These are phyloP conservation scores for Oxyura jamaicensis DNA, from an alignment of 2,113 vertebrate genomes.

Conservation along the genomic window DNA sequence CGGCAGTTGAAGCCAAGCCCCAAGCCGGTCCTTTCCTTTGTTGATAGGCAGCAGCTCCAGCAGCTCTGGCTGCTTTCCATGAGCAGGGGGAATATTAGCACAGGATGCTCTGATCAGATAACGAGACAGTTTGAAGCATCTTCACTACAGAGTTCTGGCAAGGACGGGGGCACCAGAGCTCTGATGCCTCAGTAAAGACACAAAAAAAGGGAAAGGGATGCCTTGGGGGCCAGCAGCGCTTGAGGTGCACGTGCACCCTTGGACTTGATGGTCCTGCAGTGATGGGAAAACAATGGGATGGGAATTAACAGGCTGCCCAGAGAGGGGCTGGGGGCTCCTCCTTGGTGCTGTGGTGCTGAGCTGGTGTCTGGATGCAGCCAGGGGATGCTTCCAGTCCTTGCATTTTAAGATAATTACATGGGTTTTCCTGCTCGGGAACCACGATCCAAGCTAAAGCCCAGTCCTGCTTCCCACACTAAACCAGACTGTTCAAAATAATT, in stretches of 20 bases:
- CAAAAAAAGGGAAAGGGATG: neutral
- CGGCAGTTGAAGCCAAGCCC: neutral
- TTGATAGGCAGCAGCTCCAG: neutral
- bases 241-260: neutral
- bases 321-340: neutral
- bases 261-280: neutral
- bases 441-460: neutral
- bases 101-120: neutral
- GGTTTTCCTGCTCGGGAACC: neutral
- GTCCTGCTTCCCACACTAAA: neutral
- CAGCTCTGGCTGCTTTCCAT: neutral
- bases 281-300: neutral
- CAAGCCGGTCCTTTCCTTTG: neutral
- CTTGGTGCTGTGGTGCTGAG: neutral
- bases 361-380: neutral
- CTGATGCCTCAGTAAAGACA: neutral
- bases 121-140: neutral
- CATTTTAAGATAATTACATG: neutral
- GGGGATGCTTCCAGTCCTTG: neutral
- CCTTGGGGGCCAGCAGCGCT: neutral
- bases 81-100: neutral
- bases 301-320: neutral
- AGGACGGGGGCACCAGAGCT: neutral
- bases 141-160: neutral
- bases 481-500: neutral